phyloP scores from a whole-genome alignment of 1,140 invertebrate genomes.

The Aleiodes sp. region DNA sequence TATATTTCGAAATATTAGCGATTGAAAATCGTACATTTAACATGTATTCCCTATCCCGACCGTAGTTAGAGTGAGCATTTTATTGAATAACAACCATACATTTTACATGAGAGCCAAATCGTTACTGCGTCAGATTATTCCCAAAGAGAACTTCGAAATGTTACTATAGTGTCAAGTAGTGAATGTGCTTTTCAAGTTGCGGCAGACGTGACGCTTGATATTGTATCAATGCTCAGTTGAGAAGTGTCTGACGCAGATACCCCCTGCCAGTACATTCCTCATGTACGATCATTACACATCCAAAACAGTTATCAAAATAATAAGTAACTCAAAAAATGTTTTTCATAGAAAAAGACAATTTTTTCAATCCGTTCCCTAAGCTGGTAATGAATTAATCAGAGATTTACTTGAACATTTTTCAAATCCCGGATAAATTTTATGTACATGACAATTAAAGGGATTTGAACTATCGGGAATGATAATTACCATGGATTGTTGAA shows the following conservation, averaged over 20 bases:
- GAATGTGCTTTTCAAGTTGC: constrained; percentile 41
- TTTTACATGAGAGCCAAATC: not conserved
- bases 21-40: too few relatives aligned
- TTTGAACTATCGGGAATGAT: constrained; percentile 6
- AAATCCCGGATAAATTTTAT: not conserved
- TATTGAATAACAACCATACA: not conserved
- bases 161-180: constrained; percentile 25
- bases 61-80: too few relatives aligned
- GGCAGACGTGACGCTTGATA: constrained; percentile 54
- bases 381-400: not conserved
- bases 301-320: not conserved
- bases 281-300: not conserved
- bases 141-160: not conserved
- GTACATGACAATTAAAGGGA: not conserved
- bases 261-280: not conserved
- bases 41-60: too few relatives aligned
- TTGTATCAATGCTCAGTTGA: constrained; percentile 47
- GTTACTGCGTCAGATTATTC: not conserved
- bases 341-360: not conserved
- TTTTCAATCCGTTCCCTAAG: not conserved
- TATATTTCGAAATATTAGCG: too few relatives aligned
- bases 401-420: not conserved
- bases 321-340: not conserved
- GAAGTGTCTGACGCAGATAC: constrained; percentile 46
- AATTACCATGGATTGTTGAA: not conserved